Percentiles rank a stretch among this genome's conserved stretches.
These are phyloP conservation scores for Plagiodera versicolora DNA, from an alignment of 2,888 invertebrate genomes.

Conservation along the genomic window DNA sequence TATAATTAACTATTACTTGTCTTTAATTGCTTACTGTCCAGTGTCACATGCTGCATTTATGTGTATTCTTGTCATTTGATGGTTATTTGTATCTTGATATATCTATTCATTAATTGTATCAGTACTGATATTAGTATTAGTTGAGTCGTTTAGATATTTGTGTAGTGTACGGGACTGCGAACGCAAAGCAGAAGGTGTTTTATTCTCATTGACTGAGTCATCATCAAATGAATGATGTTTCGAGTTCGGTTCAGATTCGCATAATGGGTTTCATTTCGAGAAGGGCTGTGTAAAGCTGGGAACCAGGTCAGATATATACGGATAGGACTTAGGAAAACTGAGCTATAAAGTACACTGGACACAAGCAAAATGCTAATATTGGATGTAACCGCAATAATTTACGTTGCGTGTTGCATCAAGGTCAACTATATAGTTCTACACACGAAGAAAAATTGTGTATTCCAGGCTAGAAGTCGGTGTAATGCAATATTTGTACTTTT, in stretches of 20 bases:
- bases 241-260: conserved; percentile 44
- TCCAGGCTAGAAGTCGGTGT: conserved; percentile 58
- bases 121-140: conserved; percentile 52
- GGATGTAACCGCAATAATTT: conserved; percentile 31
- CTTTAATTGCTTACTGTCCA: conserved; percentile 56
- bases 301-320: conserved; percentile 48
- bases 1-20: conserved; percentile 42
- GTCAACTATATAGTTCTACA: conserved; percentile 36
- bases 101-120: conserved; percentile 53
- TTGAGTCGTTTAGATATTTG: conserved; percentile 51
- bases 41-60: conserved; percentile 56
- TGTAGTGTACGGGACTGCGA: conserved; percentile 40
- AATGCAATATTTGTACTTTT: conserved; percentile 67
- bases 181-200: conserved; percentile 35
- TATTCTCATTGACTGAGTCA: conserved; percentile 31
- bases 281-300: conserved; percentile 50
- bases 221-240: conserved; percentile 30
- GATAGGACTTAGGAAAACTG: conserved; percentile 45
- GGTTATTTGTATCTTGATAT: conserved; percentile 54
- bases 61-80: conserved; percentile 55
- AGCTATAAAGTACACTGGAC: conserved; percentile 49
- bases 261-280: conserved; percentile 47
- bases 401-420: conserved; percentile 31
- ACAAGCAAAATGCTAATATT: conserved; percentile 49
- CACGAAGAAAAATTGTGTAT: conserved; percentile 54